Base-by-base conservation (phyloP, 1,140 invertebrate species). In the Drosophila repletoides region DNA sequence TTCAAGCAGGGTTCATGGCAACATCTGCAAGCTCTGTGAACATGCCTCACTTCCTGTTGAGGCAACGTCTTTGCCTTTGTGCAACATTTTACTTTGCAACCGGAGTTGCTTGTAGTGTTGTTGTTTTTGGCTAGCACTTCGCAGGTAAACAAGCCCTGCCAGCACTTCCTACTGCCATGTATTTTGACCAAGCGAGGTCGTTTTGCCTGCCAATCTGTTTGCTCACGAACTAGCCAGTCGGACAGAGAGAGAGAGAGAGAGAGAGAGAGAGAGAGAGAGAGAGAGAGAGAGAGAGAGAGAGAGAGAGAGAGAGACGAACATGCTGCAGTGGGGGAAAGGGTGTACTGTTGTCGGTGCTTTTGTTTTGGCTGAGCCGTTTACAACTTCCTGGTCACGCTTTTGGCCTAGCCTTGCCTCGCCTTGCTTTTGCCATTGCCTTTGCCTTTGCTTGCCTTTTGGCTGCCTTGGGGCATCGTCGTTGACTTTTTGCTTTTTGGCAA, bases 311-410 rank as follows among this genome's bases (percentile, higher is more conserved):
- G 14, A 17, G 6, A 2, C 9, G 19, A 40, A 9, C 5, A 40
- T 40, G 14, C 4, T 14, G 15, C 9, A 17, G 12, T 24, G 22
- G 28, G 21, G 21, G 12, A 46, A n/a, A 26, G 38, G 28, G 21
- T 21, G 26, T 28, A 10, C 10, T 29, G 53, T 48, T 52, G 31
- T 45, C 56, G 45, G 29, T 49, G 60, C 49, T 56, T 69, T 69
- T 64, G 49, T 69, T 64, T 69, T 69, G 66, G 66, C 59, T 56
- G 60, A 52, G 70, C 61, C 79, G 73, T 75, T 83, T 84, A 83
- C 80, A 84, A 83, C 79, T 84, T 83, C 79, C 79, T 83, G 74
- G 79, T 84, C 79, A 86, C 66, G 74, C 66, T 74, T 71, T 43
- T 67, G 68, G 72, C 72, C 55, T 74, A 63, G 67, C 65, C 7